Evolutionary conservation across 2,113 vertebrate genomes (phyloP).

Genomic region (Urocynchramus pylzowi): DNA sequence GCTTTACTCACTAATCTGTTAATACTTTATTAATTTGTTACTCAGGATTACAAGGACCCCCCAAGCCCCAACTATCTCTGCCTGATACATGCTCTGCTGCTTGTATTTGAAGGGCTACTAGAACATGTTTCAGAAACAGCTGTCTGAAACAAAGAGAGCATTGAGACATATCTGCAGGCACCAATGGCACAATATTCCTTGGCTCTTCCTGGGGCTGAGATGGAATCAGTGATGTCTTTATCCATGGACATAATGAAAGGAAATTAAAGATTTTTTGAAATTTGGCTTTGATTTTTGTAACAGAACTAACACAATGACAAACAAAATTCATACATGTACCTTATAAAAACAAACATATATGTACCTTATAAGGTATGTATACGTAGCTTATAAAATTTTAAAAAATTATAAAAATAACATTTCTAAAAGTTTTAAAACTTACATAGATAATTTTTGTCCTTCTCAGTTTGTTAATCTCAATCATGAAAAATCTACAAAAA

Average conservation of each 20-base stretch:
- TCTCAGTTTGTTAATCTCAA: neutral
- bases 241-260: neutral
- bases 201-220: neutral
- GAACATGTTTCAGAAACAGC: neutral
- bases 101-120: neutral
- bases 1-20: neutral
- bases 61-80: neutral
- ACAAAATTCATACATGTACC: neutral
- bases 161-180: neutral
- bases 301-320: neutral
- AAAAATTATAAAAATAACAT: neutral
- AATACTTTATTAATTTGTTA: neutral
- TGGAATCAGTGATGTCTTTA: neutral
- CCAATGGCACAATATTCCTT: neutral
- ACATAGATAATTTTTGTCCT: neutral
- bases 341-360: neutral
- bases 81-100: neutral
- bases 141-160: neutral
- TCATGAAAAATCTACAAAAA: neutral
- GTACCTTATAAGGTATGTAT: neutral
- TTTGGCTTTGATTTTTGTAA: neutral
- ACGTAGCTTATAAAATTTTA: neutral
- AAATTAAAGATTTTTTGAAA: neutral
- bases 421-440: neutral
- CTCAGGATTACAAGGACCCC: neutral